A percentile compares a stretch with the other conserved stretches of the same genome.
Conservation (phyloP, 2,797 vertebrate genomes). For the Rhynchonycteris naso region DNA sequence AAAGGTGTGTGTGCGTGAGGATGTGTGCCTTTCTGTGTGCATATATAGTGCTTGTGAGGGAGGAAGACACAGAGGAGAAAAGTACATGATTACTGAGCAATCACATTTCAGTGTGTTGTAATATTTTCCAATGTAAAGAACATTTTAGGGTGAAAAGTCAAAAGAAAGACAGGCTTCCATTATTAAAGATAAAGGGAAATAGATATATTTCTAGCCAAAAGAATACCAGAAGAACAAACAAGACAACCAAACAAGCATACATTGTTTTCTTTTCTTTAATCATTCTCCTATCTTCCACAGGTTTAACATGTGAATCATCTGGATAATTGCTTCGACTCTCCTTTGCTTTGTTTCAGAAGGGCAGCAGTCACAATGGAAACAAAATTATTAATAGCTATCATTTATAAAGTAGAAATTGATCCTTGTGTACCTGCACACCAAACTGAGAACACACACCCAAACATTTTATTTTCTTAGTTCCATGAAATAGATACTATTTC, state of each 20-base stretch:
- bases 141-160: background rate
- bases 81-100: background rate
- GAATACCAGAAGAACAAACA: background rate
- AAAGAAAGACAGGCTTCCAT: background rate
- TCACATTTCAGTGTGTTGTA: background rate
- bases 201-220: background rate
- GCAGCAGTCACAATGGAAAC: background rate
- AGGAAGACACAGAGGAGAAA: background rate
- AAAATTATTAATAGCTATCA: background rate
- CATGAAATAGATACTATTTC: background rate
- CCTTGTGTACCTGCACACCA: background rate
- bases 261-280: background rate
- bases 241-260: background rate
- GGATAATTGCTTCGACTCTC: background rate
- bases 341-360: constrained; percentile 23
- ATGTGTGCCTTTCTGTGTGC: background rate
- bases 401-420: background rate
- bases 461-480: background rate
- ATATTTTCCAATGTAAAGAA: background rate
- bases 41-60: background rate
- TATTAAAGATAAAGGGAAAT: constrained; percentile 1
- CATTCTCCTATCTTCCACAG: background rate
- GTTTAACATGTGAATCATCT: constrained; percentile 43
- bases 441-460: background rate
- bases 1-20: background rate